A percentile compares a stretch with the other conserved stretches of the same genome.
Evolutionary conservation across 2,797 vertebrate species (phyloP).

Genomic region (Acestrorhynchus altus): DNA sequence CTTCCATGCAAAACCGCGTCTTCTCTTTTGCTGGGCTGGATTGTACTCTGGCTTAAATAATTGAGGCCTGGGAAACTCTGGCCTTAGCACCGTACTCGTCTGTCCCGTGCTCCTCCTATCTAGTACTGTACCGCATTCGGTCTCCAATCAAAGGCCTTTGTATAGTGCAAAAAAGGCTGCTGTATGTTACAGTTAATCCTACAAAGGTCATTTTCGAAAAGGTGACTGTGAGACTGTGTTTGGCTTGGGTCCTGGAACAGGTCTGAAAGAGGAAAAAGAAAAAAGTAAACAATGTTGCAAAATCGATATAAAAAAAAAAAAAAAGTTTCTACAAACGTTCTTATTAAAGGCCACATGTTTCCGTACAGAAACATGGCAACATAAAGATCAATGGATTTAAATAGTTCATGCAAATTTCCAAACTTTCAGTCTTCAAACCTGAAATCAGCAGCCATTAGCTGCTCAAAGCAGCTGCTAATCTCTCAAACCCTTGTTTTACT

Average conservation of each 20-base stretch:
- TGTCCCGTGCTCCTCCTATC: conserved; percentile 54
- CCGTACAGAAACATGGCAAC: too few relatives aligned
- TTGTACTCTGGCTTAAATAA: conserved; percentile 44
- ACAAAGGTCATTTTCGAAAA: conserved; percentile 81
- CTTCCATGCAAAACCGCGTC: conserved; percentile 57
- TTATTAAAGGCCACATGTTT: too few relatives aligned
- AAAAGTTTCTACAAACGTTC: too few relatives aligned
- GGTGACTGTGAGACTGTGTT: conserved; percentile 72
- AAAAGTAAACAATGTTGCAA: not conserved
- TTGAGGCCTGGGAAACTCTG: conserved; percentile 39
- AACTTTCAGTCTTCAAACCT: too few relatives aligned
- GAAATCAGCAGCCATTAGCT: too few relatives aligned
- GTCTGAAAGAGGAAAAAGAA: conserved; percentile 64
- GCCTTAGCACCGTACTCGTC: conserved; percentile 58
- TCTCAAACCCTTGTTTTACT: too few relatives aligned
- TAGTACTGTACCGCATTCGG: conserved; percentile 58
- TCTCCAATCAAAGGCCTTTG: conserved; percentile 63
- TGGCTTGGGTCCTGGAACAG: conserved; percentile 80
- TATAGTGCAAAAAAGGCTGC: conserved; percentile 82
- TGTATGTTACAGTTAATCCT: conserved; percentile 55
- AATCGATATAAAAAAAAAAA: too few relatives aligned
- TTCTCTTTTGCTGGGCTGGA: conserved; percentile 28
- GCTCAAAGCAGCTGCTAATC: too few relatives aligned
- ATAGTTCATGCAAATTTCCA: too few relatives aligned
- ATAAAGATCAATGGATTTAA: too few relatives aligned